Percentiles rank a stretch among this genome's conserved stretches.
These are phyloP conservation scores for Oncorhynchus tshawytscha DNA, from an alignment of 2,113 vertebrate genomes.

Conservation along the genomic window DNA sequence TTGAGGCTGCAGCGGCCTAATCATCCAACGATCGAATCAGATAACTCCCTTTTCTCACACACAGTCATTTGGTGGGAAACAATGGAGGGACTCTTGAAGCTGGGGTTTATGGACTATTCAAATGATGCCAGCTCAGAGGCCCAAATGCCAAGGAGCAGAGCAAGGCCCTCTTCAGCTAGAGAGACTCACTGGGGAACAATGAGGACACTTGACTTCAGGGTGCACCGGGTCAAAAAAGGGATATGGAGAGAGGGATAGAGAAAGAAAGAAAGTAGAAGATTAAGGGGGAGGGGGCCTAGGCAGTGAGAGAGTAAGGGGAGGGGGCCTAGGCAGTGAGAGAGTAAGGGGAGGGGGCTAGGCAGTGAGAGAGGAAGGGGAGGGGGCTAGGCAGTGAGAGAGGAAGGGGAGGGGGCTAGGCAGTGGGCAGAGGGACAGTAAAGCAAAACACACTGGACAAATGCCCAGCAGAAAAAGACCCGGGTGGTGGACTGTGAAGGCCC, in stretches of 20 bases:
- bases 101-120: constrained; percentile 54
- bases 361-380: too few relatives aligned
- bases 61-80: constrained; percentile 29
- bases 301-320: too few relatives aligned
- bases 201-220: constrained; percentile 16
- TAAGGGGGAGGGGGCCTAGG: too few relatives aligned
- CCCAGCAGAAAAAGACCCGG: not conserved
- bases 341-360: too few relatives aligned
- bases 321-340: too few relatives aligned
- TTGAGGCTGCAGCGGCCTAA: not conserved
- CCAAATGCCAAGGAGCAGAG: constrained; percentile 60
- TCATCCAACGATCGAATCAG: not conserved
- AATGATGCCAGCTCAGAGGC: constrained; percentile 62
- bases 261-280: not conserved
- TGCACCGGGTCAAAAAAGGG: constrained; percentile 18
- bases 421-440: not conserved
- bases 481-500: constrained; percentile 13
- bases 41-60: not conserved
- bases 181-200: constrained; percentile 5
- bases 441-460: not conserved
- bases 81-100: constrained; percentile 14
- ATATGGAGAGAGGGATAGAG: not conserved
- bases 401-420: not conserved
- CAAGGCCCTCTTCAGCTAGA: constrained; percentile 15
- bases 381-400: too few relatives aligned